Base-by-base conservation (phyloP, 2,113 vertebrate genomes). In the Nerophis lumbriciformis region DNA sequence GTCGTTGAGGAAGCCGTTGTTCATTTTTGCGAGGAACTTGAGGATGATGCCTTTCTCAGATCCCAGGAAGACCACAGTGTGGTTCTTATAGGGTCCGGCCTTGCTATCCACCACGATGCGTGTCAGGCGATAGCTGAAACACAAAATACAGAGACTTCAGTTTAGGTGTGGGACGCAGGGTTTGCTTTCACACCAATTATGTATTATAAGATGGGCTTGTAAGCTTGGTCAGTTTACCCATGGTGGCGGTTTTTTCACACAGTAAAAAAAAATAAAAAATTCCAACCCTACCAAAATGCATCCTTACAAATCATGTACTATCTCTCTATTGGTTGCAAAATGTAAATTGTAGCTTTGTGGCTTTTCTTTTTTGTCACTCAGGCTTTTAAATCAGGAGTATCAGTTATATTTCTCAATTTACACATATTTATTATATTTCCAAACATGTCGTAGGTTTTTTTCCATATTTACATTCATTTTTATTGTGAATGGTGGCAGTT, bases 1-100 rank as follows among this genome's bases (percentile, higher is more conserved):
- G 76, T 97, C 94, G 64, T 95, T 99, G 70, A 98, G 92, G 79
- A 95, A 92, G 79, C 94, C 94, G 14, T 85, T 93, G 87, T 87
- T 93, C 82, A 93, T 92, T 76, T 92, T 93, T 79, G 95, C 96
- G 89, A 99, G 88, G 79, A 99, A 99, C 86, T 99, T 99, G 78
- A 99, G 88, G 81, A 99, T 90, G 83, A 99, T 94, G 76, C 97
- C 97, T 72, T 93, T 96, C 82, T 99, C 97, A 0, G 97, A 99
- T 60, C 97, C 97, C 86, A 99, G 87, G 85, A 96, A 99, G 81
- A 99, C 94, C 56, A 98, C 93, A 0, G 95, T 99, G 77, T 95
- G 91, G 83, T 98, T 98, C 72, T 89, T 91, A 81, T 94, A 78
- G 0, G 97, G 95, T 0, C 97, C 97, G 5, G 95, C 97, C 39